Percentiles rank a stretch among this genome's conserved stretches.
Conservation (phyloP, 2,888 invertebrate species). For the Slavum lentiscoides region DNA sequence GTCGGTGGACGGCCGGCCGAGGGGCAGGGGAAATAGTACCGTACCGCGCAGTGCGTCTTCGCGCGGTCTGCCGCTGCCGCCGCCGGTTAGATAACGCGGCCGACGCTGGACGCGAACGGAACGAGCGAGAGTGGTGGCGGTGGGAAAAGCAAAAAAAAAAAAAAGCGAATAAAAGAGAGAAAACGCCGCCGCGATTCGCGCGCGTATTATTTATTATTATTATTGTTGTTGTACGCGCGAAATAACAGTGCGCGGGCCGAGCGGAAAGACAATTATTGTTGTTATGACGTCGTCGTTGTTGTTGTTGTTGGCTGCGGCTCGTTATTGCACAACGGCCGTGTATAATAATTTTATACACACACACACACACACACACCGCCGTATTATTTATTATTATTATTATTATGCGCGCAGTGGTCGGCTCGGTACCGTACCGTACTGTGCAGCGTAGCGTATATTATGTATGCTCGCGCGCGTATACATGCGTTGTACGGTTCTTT, state of each 20-base stretch:
- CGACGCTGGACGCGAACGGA: neutral
- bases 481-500: no score
- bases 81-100: conserved; percentile 20
- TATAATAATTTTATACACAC: neutral
- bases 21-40: conserved; percentile 7
- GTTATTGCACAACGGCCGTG: conserved; percentile 17
- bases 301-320: neutral
- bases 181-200: no score
- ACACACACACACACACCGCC: neutral
- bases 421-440: neutral
- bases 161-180: neutral
- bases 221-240: neutral
- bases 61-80: neutral
- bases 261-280: conserved; percentile 39
- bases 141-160: neutral
- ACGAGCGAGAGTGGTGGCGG: neutral
- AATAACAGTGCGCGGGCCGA: neutral
- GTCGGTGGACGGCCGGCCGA: neutral
- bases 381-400: neutral
- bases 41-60: neutral
- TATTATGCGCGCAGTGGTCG: neutral
- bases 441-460: neutral
- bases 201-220: no score
- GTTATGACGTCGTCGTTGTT: neutral
- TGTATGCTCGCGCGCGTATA: neutral